Evolutionary conservation across 1,140 invertebrate species (phyloP), one percentile per base, ranked within the genome.

Genomic region (Marisa cornuarietis): DNA sequence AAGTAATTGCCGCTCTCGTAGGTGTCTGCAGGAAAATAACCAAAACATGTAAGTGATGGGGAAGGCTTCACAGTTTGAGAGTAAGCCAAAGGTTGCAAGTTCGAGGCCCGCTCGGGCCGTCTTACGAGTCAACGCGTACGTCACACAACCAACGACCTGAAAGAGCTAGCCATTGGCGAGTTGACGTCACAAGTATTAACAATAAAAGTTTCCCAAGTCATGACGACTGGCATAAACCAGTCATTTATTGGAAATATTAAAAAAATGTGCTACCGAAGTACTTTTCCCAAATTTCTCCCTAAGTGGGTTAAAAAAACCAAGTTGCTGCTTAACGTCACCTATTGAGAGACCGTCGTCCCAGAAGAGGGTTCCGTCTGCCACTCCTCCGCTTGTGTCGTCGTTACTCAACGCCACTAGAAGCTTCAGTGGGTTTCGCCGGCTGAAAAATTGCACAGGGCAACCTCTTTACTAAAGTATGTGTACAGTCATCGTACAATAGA

Each of bases 281-380:
- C 68, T n/a, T n/a, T 20, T n/a, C 18, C 62, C 18, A 18, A 6
- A 18, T 20, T 3, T 20, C 3, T 20, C 62, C 18, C 62, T 20
- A 18, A n/a, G n/a, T 20, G 18, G n/a, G 18, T 4, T 2, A 63
- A 18, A 63, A 18, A 63, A 63, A 63, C 2, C n/a, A 63, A 63
- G 26, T 11, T n/a, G 11, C 9, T 24, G 65, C 13, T 2, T 63
- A 11, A 68, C 26, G 26, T n/a, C 78, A 88, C 87, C 84, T 61
- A 87, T 83, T 20, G 84, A 84, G 14, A 76, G 76, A 0, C 87
- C 87, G 68, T 88, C 87, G 80, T 88, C 87, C 87, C 87, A 88
- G 80, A 87, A 88, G 14, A 88, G 72, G 24, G 82, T 81, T 58
- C 87, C 87, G 42, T 72, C 54, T 31, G 87, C 86, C 49, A 31